These are phyloP conservation scores for Eristalis intricaria DNA, from an alignment of 2,888 invertebrate species.

Conservation along the genomic window DNA sequence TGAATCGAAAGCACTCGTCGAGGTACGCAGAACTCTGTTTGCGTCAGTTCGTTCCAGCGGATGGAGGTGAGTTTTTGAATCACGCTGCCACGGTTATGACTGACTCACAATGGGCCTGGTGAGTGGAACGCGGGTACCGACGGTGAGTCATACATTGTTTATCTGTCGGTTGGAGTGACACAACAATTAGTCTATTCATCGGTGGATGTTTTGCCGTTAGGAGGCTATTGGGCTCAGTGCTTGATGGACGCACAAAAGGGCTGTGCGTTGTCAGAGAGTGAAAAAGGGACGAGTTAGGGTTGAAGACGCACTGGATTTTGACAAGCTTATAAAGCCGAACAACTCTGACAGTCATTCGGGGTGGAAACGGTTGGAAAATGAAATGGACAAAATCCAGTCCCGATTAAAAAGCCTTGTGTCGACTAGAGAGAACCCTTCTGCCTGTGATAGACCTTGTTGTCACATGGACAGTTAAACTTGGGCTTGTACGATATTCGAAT, in stretches of 20 bases:
- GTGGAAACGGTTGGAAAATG: too few species aligned
- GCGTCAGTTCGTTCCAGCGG: slow-evolving; percentile 52
- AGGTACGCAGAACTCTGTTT: slow-evolving; percentile 46
- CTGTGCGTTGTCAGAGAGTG: neutral
- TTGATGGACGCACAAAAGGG: neutral
- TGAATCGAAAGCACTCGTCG: slow-evolving; percentile 26
- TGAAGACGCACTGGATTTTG: neutral
- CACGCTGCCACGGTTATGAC: neutral
- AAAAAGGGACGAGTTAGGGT: neutral
- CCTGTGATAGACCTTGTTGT: too few species aligned
- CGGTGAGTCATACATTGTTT: slow-evolving; percentile 2
- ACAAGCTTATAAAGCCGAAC: too few species aligned
- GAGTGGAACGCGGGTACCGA: neutral
- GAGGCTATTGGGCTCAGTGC: neutral
- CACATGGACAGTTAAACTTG: too few species aligned
- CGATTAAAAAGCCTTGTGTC: too few species aligned
- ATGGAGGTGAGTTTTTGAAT: slow-evolving; percentile 8
- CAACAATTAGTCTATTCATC: neutral
- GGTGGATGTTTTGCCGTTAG: neutral
- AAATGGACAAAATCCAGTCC: too few species aligned
- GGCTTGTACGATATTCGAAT: too few species aligned
- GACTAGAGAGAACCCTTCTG: too few species aligned
- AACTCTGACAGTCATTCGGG: too few species aligned
- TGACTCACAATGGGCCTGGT: neutral
- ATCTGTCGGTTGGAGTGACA: neutral